Evolutionary conservation across 2,797 vertebrate genomes (phyloP).

Genomic region (Cottoperca gobio): DNA sequence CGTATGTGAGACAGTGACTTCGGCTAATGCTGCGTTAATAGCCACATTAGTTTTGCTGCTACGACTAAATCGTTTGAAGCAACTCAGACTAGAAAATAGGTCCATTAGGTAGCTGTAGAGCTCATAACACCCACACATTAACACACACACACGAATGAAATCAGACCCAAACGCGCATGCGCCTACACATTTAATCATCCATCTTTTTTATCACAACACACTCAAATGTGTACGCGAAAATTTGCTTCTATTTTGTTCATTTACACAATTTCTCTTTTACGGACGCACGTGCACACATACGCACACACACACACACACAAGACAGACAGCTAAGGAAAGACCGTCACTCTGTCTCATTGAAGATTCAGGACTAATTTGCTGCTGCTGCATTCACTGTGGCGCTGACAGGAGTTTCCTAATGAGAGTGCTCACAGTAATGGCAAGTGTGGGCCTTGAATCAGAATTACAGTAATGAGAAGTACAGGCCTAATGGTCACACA

Average conservation of each 20-base stretch:
- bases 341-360: slow-evolving; percentile 13
- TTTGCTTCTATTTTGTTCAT: neutral
- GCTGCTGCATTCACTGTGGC: neutral
- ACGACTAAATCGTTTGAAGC: slow-evolving; percentile 43
- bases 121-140: slow-evolving; percentile 32
- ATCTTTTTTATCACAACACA: neutral
- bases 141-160: neutral
- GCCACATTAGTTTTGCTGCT: slow-evolving; percentile 55
- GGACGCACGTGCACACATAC: too few species aligned
- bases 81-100: slow-evolving; percentile 54
- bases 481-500: slow-evolving; percentile 41
- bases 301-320: neutral
- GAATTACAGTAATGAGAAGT: slow-evolving; percentile 46
- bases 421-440: slow-evolving; percentile 39
- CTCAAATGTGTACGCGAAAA: neutral
- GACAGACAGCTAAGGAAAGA: too few species aligned
- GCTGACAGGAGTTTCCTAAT: slow-evolving; percentile 39
- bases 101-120: slow-evolving; percentile 60
- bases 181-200: slow-evolving; percentile 11
- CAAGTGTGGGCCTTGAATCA: slow-evolving; percentile 45
- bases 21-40: slow-evolving; percentile 61
- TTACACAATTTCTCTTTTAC: neutral
- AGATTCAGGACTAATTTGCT: slow-evolving; percentile 45
- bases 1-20: slow-evolving; percentile 8
- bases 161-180: neutral